Conservation (phyloP, 2,797 vertebrate genomes). For the Podarcis lilfordi region DNA sequence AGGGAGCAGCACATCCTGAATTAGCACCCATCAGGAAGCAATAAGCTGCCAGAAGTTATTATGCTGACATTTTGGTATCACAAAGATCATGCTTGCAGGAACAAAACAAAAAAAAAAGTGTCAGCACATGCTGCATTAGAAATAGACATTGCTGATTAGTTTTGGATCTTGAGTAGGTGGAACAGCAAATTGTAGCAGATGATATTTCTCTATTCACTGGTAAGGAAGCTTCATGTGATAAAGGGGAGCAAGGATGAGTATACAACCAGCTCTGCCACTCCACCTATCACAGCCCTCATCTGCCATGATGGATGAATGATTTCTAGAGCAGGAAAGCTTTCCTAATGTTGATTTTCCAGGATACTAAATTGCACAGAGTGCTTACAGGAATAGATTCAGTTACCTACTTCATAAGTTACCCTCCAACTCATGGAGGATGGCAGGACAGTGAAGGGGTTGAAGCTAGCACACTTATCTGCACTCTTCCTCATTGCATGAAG, state of each 20-base stretch:
- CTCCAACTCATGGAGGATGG: background rate
- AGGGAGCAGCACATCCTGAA: slow-evolving; percentile 10
- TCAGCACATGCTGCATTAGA: background rate
- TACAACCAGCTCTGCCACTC: too few species aligned
- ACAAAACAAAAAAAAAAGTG: background rate
- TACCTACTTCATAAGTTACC: background rate
- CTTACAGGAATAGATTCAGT: too few species aligned
- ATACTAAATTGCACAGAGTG: too few species aligned
- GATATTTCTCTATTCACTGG: background rate
- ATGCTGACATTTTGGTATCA: slow-evolving; percentile 33
- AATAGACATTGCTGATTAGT: background rate
- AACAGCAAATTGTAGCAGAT: slow-evolving; percentile 8
- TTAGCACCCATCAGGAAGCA: slow-evolving; percentile 34
- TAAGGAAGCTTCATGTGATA: background rate
- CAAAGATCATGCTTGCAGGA: slow-evolving; percentile 16
- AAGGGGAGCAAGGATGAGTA: too few species aligned
- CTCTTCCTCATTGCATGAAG: background rate
- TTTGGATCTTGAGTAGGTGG: slow-evolving; percentile 6
- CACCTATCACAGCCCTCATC: too few species aligned
- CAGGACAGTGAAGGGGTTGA: background rate
- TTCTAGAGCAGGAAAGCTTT: too few species aligned
- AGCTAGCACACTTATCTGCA: background rate
- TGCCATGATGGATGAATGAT: too few species aligned
- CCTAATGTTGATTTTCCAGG: too few species aligned
- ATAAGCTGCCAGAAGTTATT: slow-evolving; percentile 25